Percentiles rank a stretch among this genome's conserved stretches.
phyloP scores from a whole-genome alignment of 2,888 invertebrate species.

The Amphipyra berbera region DNA sequence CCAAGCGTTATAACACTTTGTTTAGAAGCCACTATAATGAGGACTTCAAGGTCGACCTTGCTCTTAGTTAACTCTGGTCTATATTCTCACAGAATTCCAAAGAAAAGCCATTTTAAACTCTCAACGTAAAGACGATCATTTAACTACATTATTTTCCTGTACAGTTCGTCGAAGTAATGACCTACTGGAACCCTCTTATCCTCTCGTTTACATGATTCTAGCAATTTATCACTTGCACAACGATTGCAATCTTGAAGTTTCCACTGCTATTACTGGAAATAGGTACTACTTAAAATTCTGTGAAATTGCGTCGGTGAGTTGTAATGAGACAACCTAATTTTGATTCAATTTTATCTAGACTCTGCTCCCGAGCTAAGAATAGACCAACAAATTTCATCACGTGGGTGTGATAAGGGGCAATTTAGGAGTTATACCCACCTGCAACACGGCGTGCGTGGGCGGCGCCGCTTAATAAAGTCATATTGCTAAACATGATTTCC shows the following conservation, averaged over 20 bases:
- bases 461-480: slow-evolving; percentile 11
- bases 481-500: slow-evolving; percentile 23
- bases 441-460: background rate
- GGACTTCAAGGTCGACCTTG: too few relatives aligned
- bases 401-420: background rate
- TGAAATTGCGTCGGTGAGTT: background rate
- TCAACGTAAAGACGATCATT: background rate
- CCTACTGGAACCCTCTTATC: slow-evolving; percentile 5
- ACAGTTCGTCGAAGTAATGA: slow-evolving; percentile 3
- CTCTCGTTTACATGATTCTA: background rate
- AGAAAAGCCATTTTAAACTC: background rate
- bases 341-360: background rate
- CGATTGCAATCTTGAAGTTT: background rate
- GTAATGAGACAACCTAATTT: background rate
- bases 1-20: too few relatives aligned
- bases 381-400: slow-evolving; percentile 13
- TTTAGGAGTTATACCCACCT: background rate
- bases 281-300: background rate
- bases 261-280: slow-evolving; percentile 4
- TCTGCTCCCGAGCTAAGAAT: slow-evolving; percentile 15
- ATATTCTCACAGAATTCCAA: background rate
- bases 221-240: slow-evolving; percentile 20
- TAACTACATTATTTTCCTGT: slow-evolving; percentile 4
- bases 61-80: background rate
- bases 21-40: background rate